Conservation (phyloP, 2,888 invertebrate species). For the Netelia melanura region DNA sequence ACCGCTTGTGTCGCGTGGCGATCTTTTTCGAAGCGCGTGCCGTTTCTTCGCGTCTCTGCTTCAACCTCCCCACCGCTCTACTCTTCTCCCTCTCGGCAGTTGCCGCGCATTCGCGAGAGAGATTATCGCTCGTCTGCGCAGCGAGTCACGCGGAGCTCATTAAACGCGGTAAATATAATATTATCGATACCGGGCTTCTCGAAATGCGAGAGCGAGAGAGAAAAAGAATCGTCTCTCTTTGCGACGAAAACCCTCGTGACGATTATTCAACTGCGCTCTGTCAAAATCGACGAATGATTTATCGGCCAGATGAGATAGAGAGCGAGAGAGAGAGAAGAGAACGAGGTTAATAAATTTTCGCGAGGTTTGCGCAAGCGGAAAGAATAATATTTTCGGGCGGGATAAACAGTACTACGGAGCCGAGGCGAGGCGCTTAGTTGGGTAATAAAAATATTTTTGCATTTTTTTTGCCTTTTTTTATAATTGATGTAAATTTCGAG, state of each 20-base stretch:
- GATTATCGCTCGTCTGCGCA: neutral
- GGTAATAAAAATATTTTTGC: neutral
- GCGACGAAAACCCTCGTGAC: neutral
- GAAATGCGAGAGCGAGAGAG: neutral
- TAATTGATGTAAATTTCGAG: neutral
- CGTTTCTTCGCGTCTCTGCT: conserved; percentile 39
- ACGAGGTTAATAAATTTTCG: too few relatives aligned
- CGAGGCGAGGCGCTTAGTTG: neutral
- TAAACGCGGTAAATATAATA: conserved; percentile 36
- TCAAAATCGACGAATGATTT: neutral
- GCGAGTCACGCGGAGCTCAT: conserved; percentile 39
- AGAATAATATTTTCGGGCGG: neutral
- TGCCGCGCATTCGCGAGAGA: neutral
- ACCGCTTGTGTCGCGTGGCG: conserved; percentile 56
- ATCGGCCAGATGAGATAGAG: neutral
- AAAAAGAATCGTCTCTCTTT: neutral
- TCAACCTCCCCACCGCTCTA: neutral
- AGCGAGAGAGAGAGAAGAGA: too few relatives aligned
- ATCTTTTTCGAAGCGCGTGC: conserved; percentile 63
- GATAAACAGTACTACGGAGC: neutral
- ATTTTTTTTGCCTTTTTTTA: neutral
- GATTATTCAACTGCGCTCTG: conserved; percentile 1
- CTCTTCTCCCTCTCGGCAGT: neutral
- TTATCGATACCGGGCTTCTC: conserved; percentile 25
- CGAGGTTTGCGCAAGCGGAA: neutral